Evolutionary conservation across 1,140 invertebrate genomes (phyloP).

Genomic region (Hylaeus anthracinus): DNA sequence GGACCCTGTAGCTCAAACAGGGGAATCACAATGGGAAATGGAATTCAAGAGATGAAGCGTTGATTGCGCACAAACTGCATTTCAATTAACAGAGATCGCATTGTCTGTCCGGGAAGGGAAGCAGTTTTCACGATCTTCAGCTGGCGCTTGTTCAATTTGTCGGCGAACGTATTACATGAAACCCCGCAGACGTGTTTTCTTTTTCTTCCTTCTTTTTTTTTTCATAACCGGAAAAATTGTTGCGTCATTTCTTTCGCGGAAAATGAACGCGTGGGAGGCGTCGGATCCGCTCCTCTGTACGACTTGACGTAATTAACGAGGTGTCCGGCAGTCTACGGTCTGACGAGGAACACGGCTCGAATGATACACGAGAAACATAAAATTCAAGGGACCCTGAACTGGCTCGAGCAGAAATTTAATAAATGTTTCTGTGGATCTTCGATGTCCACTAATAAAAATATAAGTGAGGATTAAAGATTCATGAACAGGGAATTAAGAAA

Average conservation of each 20-base stretch:
- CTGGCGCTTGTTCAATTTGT: slow-evolving; percentile 41
- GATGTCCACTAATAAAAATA: no score
- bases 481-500: no score
- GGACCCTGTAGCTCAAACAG: slow-evolving; percentile 32
- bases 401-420: no score
- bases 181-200: not conserved
- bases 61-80: slow-evolving; percentile 53
- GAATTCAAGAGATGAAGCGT: slow-evolving; percentile 50
- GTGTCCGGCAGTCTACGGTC: slow-evolving; percentile 24
- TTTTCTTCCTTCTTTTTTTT: not conserved
- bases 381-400: no score
- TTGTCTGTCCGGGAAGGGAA: slow-evolving; percentile 19
- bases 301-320: slow-evolving; percentile 42
- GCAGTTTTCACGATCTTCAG: slow-evolving; percentile 31
- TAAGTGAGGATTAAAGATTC: no score
- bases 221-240: not conserved
- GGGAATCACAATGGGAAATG: slow-evolving; percentile 42
- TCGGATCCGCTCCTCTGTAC: not conserved
- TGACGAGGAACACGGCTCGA: no score
- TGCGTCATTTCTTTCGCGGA: no score
- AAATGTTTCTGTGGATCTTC: no score
- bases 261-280: no score
- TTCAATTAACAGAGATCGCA: slow-evolving; percentile 50
- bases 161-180: slow-evolving; percentile 17
- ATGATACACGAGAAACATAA: no score